Evolutionary conservation across 2,113 vertebrate species (phyloP).

Genomic region (Bubo scandiacus): DNA sequence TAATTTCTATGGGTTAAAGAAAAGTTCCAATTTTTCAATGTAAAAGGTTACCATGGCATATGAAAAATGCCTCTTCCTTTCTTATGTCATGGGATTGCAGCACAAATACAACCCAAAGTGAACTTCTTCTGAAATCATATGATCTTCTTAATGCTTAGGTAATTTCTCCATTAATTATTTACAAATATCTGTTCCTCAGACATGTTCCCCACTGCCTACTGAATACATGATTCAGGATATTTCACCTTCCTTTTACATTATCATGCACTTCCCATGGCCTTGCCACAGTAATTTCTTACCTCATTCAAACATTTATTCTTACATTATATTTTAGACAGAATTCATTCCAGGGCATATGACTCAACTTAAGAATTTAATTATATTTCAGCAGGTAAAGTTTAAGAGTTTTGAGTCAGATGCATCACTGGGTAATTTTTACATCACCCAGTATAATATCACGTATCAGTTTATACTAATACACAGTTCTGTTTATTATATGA

Average conservation of each 20-base stretch:
- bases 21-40: background rate
- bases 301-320: background rate
- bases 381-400: background rate
- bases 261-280: background rate
- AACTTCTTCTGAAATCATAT: background rate
- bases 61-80: background rate
- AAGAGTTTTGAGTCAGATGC: background rate
- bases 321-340: background rate
- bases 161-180: constrained; percentile 42
- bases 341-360: background rate
- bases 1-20: background rate
- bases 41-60: background rate
- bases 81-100: background rate
- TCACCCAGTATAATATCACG: background rate
- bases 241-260: background rate
- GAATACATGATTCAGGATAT: background rate
- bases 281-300: background rate
- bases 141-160: background rate
- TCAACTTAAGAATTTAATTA: background rate
- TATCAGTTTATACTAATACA: background rate
- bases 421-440: background rate
- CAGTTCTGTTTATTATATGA: background rate
- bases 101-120: background rate
- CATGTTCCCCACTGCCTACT: background rate
- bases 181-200: background rate